Evolutionary conservation across 2,113 vertebrate species (phyloP).

Genomic region (Heterochromis multidens): DNA sequence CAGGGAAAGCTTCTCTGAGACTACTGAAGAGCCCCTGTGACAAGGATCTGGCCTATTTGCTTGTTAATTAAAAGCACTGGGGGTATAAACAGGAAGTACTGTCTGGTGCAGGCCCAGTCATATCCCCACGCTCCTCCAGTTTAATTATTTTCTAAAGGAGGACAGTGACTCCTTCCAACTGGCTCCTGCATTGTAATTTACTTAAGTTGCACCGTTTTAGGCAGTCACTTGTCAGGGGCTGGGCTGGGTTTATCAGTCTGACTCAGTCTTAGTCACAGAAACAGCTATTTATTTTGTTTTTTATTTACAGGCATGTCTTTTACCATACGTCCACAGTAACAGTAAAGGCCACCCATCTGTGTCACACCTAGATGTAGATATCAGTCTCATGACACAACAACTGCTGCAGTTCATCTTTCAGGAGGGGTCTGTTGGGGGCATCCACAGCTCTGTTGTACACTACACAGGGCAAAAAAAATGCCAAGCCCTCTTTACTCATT

Average conservation of each 20-base stretch:
- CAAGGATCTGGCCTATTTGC: conserved; percentile 8
- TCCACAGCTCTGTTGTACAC: not conserved
- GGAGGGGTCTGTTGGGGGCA: not conserved
- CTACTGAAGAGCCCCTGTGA: not conserved
- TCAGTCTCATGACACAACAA: not conserved
- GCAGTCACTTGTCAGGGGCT: not conserved
- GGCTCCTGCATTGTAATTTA: conserved; percentile 54
- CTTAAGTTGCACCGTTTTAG: conserved; percentile 7
- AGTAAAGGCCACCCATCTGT: not conserved
- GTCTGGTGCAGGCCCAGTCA: conserved; percentile 30
- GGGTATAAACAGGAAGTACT: conserved; percentile 37
- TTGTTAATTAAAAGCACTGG: conserved; percentile 41
- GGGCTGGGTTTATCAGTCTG: not conserved
- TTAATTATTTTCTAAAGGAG: conserved; percentile 46
- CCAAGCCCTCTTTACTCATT: not conserved
- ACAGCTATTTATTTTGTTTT: not conserved
- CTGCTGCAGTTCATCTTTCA: not conserved
- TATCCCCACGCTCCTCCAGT: not conserved
- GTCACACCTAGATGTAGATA: not conserved
- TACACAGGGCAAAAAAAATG: not conserved
- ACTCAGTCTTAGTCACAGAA: not conserved
- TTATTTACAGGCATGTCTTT: not conserved
- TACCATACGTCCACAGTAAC: not conserved
- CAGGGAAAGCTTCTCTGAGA: not conserved
- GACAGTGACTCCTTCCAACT: conserved; percentile 16